phyloP scores from a whole-genome alignment of 1,140 invertebrate genomes.

The Heliconius hewitsoni region DNA sequence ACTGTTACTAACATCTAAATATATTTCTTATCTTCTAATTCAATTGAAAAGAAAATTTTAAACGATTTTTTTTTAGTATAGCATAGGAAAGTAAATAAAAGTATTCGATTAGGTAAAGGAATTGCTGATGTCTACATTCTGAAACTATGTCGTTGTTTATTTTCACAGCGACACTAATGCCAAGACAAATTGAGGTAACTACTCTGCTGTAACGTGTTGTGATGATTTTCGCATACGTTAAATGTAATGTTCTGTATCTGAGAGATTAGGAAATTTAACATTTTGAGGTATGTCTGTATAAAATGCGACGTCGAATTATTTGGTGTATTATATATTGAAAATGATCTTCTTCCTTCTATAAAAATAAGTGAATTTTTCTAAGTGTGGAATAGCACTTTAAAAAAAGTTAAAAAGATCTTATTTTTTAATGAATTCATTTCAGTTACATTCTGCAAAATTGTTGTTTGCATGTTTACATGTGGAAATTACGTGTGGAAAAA shows the following conservation, averaged over 20 bases:
- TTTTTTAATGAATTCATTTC: background rate
- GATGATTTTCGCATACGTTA: slow-evolving; percentile 23
- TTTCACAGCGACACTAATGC: slow-evolving; percentile 34
- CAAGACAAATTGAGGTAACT: slow-evolving; percentile 39
- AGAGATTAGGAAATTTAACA: background rate
- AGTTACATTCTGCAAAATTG: too few relatives aligned
- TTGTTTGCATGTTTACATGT: too few relatives aligned
- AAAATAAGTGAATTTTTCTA: too few relatives aligned
- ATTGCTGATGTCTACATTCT: slow-evolving; percentile 15
- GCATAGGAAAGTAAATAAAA: background rate
- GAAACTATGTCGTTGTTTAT: slow-evolving; percentile 37
- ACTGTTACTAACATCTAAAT: slow-evolving; percentile 1
- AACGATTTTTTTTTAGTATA: background rate
- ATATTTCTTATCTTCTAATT: background rate
- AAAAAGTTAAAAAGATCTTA: background rate
- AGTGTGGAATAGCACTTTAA: too few relatives aligned
- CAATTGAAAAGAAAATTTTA: background rate
- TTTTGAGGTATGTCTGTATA: background rate
- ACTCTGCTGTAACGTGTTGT: slow-evolving; percentile 25
- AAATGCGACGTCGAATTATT: background rate
- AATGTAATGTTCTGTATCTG: background rate
- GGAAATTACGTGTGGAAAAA: too few relatives aligned
- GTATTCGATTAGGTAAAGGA: background rate
- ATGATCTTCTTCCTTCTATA: background rate
- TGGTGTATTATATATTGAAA: background rate